These are phyloP conservation scores for Drosophila repletoides DNA, from an alignment of 1,140 invertebrate genomes.

Conservation along the genomic window DNA sequence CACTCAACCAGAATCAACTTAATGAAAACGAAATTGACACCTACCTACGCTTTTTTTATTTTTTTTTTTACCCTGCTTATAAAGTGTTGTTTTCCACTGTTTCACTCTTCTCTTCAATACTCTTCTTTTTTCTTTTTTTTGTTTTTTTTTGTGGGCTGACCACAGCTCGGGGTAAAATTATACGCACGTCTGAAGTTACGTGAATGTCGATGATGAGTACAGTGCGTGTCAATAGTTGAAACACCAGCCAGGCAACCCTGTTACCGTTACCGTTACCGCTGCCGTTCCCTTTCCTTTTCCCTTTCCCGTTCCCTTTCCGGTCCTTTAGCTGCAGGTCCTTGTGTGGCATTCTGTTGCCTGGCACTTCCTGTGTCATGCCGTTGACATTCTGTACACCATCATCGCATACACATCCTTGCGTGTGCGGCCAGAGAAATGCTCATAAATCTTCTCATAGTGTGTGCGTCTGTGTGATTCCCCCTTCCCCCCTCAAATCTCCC, in stretches of 20 bases:
- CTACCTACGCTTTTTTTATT: conserved; percentile 56
- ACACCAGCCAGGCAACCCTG: conserved; percentile 10
- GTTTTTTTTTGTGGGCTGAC: conserved; percentile 25
- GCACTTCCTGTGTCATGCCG: conserved; percentile 32
- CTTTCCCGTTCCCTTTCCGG: conserved; percentile 1
- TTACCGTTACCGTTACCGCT: background rate
- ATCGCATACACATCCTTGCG: conserved; percentile 11
- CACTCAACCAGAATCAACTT: conserved; percentile 74
- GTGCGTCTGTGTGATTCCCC: background rate
- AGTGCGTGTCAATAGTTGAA: conserved; percentile 65
- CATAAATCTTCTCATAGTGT: conserved; percentile 42
- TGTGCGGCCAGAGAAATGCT: conserved; percentile 36
- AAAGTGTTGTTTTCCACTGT: background rate
- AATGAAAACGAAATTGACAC: conserved; percentile 79
- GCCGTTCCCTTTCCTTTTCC: too few relatives aligned
- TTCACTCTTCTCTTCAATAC: background rate
- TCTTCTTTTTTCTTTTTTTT: conserved; percentile 7
- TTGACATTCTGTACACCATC: conserved; percentile 40
- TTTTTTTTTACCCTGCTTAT: conserved; percentile 8
- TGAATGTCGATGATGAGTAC: conserved; percentile 50
- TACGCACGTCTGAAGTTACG: conserved; percentile 75
- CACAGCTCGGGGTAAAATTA: conserved; percentile 65
- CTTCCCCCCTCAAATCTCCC: background rate
- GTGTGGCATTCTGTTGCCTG: conserved; percentile 9
- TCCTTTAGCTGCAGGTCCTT: background rate